These are phyloP conservation scores for Antedon bifida DNA, from an alignment of 35 echinoderm and acorn worm genomes.

Conservation along the genomic window DNA sequence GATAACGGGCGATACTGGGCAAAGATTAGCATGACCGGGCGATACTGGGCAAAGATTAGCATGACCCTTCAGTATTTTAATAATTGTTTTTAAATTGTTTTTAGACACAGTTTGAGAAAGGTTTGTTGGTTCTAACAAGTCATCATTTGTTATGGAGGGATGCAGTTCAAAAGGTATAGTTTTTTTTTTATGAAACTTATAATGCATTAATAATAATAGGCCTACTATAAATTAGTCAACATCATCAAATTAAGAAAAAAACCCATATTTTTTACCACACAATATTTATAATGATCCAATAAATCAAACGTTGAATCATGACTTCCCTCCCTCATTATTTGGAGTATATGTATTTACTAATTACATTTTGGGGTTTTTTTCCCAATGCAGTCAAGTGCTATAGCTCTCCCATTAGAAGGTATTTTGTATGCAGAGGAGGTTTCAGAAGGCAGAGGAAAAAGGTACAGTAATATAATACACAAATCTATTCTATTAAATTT, in stretches of 20 bases:
- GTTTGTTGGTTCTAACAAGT: neutral
- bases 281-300: no score
- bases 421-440: constrained; percentile 1
- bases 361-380: neutral
- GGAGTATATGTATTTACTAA: neutral
- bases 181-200: neutral
- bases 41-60: no score
- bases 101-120: neutral
- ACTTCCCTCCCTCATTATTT: no score
- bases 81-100: neutral
- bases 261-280: no score
- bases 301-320: neutral
- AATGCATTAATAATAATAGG: neutral
- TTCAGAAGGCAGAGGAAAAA: neutral
- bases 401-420: neutral
- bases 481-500: neutral
- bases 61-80: no score
- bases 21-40: no score
- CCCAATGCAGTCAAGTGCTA: neutral
- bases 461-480: neutral
- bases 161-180: neutral
- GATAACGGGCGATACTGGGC: no score
- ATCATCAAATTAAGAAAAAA: no score
- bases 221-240: no score
- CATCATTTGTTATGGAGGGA: neutral